Conservation (phyloP, 2,888 invertebrate species). For the Dione juno region DNA sequence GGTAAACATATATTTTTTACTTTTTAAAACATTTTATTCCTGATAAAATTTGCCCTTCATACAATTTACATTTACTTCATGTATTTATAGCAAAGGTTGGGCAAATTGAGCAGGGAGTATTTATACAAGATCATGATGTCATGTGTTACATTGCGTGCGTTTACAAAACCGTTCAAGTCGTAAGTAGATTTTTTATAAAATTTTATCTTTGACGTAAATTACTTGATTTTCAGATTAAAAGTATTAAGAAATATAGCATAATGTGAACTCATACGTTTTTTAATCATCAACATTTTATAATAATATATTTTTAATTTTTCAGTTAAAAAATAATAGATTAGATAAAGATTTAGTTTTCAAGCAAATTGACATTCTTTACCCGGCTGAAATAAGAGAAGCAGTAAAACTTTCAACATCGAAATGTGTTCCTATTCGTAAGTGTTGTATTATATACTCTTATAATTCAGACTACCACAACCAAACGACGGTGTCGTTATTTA, state of each 20-base stretch:
- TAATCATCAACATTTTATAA: too few species aligned
- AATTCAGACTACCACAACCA: too few species aligned
- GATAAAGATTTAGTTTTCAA: slow-evolving; percentile 64
- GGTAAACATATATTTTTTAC: slow-evolving; percentile 64
- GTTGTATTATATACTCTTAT: too few species aligned
- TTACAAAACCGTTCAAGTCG: slow-evolving; percentile 69
- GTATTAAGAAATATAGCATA: too few species aligned
- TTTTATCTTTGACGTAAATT: neutral
- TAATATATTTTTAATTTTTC: slow-evolving; percentile 28
- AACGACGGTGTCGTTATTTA: too few species aligned
- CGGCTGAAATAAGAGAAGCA: slow-evolving; percentile 61
- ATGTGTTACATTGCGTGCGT: slow-evolving; percentile 77
- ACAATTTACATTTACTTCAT: neutral
- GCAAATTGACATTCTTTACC: slow-evolving; percentile 70
- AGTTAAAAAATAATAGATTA: slow-evolving; percentile 69
- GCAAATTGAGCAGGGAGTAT: slow-evolving; percentile 71
- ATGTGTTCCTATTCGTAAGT: slow-evolving; percentile 70
- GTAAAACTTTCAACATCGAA: slow-evolving; percentile 58
- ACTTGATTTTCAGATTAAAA: too few species aligned
- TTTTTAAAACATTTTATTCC: neutral
- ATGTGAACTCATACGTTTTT: too few species aligned
- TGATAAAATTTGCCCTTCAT: neutral
- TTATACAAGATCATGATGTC: slow-evolving; percentile 69
- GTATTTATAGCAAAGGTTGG: slow-evolving; percentile 65
- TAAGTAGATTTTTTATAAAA: slow-evolving; percentile 50